phyloP scores from a whole-genome alignment of 2,113 vertebrate species.

The Bos javanicus region DNA sequence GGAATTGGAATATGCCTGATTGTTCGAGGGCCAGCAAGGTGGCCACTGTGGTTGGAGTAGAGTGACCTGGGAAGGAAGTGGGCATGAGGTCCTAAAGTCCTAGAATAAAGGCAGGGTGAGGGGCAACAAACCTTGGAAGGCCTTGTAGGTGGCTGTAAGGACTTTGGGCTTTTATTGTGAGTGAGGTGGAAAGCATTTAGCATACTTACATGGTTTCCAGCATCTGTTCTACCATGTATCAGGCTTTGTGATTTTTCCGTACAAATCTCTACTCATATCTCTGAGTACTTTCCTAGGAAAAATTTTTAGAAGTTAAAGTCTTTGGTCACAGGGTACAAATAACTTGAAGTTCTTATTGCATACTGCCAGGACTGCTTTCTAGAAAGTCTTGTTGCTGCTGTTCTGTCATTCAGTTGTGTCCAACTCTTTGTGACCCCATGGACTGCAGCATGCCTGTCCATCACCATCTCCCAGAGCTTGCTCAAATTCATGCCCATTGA shows the following conservation, averaged over 20 bases:
- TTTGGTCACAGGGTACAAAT: neutral
- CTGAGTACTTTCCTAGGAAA: slow-evolving; percentile 5
- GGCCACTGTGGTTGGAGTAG: neutral
- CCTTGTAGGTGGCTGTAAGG: neutral
- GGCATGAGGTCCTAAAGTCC: neutral
- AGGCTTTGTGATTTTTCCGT: neutral
- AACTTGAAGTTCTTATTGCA: neutral
- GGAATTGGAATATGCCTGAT: neutral
- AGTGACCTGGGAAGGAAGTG: neutral
- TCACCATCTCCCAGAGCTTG: neutral
- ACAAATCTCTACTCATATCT: neutral
- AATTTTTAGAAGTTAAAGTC: neutral
- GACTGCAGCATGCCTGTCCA: neutral
- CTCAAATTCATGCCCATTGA: neutral
- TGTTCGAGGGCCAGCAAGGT: neutral
- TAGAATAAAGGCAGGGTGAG: neutral
- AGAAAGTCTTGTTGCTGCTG: neutral
- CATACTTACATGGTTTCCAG: neutral
- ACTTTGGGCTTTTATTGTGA: neutral
- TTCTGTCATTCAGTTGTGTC: neutral
- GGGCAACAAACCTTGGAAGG: neutral
- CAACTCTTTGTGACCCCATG: neutral
- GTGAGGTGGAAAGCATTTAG: neutral
- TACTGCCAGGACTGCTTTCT: neutral
- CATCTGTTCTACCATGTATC: neutral